Evolutionary conservation across 2,113 vertebrate species (phyloP).

Genomic region (Raja brachyura): DNA sequence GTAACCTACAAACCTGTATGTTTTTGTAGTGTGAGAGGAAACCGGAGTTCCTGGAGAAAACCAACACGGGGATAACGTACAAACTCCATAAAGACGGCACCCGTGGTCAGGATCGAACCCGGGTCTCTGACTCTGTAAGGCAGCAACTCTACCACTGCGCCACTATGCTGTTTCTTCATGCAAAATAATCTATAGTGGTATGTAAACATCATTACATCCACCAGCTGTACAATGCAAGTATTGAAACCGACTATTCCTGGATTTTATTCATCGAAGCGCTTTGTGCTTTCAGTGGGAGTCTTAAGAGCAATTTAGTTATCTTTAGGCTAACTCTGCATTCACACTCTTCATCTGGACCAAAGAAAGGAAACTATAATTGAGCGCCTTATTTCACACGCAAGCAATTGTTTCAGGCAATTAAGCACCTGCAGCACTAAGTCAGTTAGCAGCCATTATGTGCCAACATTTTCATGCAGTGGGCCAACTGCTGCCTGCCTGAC

Average conservation of each 20-base stretch:
- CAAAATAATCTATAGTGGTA: not conserved
- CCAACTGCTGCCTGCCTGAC: slow-evolving; percentile 18
- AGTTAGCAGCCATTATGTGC: slow-evolving; percentile 28
- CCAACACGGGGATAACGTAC: no score
- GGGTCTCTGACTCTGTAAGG: no score
- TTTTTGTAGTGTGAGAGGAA: no score
- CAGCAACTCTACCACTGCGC: no score
- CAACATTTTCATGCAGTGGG: slow-evolving; percentile 21
- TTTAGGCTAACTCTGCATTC: not conserved
- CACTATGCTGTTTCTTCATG: no score
- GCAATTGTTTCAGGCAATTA: slow-evolving; percentile 36
- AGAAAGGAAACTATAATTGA: slow-evolving; percentile 28
- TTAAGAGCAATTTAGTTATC: slow-evolving; percentile 1
- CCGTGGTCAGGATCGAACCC: no score
- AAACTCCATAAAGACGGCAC: no score
- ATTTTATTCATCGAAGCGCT: not conserved
- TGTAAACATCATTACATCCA: not conserved
- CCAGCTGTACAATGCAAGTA: not conserved
- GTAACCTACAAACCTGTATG: no score
- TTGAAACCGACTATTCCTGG: not conserved
- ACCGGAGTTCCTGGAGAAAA: no score
- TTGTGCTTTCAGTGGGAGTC: not conserved
- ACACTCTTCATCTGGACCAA: slow-evolving; percentile 31
- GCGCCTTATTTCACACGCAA: slow-evolving; percentile 30
- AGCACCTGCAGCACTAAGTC: slow-evolving; percentile 25